Evolutionary conservation across 1,140 invertebrate species (phyloP).

Genomic region (Drosophila watanabei): DNA sequence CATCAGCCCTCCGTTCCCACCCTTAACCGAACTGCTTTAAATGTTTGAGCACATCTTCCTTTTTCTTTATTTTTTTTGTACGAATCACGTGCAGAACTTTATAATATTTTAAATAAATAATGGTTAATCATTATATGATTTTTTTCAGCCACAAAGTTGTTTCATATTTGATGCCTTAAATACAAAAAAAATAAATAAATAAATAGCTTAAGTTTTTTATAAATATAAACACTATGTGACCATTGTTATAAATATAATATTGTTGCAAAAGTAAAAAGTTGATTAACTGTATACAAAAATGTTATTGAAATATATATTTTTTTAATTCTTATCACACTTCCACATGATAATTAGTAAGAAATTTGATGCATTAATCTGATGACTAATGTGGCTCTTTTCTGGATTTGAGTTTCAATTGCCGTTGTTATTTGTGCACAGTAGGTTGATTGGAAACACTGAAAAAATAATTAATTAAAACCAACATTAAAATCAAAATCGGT

Average conservation of each 20-base stretch:
- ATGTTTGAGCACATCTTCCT: not conserved
- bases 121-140: not conserved
- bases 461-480: not conserved
- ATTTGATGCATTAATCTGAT: conserved; percentile 16
- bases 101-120: not conserved
- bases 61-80: not conserved
- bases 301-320: not conserved
- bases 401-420: not conserved
- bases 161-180: not conserved
- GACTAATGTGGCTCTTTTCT: conserved; percentile 14
- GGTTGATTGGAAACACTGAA: not conserved
- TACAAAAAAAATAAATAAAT: not conserved
- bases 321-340: not conserved
- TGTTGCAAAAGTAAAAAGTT: not conserved
- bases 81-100: not conserved
- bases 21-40: conserved; percentile 14
- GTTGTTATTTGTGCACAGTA: not conserved
- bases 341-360: conserved; percentile 16
- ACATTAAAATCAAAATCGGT: no score
- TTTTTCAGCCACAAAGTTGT: not conserved
- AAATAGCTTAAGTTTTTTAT: no score
- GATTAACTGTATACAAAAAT: not conserved
- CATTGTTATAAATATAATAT: not conserved
- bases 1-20: conserved; percentile 25
- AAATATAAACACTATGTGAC: not conserved